Evolutionary conservation across 2,888 invertebrate genomes (phyloP).

Genomic region (Trypoxylon attenuatum): DNA sequence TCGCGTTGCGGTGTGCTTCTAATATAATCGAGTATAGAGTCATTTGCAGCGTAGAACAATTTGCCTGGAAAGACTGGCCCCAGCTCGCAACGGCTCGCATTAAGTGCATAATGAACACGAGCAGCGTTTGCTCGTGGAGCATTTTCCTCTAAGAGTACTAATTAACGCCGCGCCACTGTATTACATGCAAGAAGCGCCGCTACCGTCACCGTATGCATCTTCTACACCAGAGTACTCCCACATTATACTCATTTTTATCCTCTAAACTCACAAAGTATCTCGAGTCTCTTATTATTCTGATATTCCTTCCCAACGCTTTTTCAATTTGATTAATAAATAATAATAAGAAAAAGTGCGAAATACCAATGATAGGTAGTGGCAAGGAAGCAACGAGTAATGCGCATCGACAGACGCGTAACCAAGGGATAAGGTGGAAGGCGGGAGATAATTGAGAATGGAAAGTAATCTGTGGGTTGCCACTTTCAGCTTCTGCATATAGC

Average conservation of each 20-base stretch:
- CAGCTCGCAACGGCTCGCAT: slow-evolving; percentile 32
- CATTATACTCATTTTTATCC: slow-evolving; percentile 20
- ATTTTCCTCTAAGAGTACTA: slow-evolving; percentile 56
- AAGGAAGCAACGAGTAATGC: too few relatives aligned
- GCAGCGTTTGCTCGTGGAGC: slow-evolving; percentile 20
- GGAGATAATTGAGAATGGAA: too few relatives aligned
- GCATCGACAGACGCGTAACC: too few relatives aligned
- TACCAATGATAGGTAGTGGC: too few relatives aligned
- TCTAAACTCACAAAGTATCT: too few relatives aligned
- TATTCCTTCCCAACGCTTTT: too few relatives aligned
- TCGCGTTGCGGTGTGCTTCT: slow-evolving; percentile 17
- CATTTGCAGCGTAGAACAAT: slow-evolving; percentile 41
- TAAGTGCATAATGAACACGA: slow-evolving; percentile 53
- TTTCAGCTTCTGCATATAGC: too few relatives aligned
- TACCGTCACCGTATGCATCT: too few relatives aligned
- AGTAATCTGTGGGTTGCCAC: too few relatives aligned
- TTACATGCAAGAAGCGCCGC: slow-evolving; percentile 52
- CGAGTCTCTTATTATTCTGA: neutral
- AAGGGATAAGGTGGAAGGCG: too few relatives aligned
- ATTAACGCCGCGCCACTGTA: slow-evolving; percentile 57
- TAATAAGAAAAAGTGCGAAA: too few relatives aligned
- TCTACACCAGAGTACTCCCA: slow-evolving; percentile 1
- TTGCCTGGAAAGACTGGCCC: slow-evolving; percentile 33
- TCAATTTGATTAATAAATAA: too few relatives aligned
- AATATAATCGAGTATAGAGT: slow-evolving; percentile 47